phyloP scores from a whole-genome alignment of 2,113 vertebrate genomes.

The Lanius collurio region DNA sequence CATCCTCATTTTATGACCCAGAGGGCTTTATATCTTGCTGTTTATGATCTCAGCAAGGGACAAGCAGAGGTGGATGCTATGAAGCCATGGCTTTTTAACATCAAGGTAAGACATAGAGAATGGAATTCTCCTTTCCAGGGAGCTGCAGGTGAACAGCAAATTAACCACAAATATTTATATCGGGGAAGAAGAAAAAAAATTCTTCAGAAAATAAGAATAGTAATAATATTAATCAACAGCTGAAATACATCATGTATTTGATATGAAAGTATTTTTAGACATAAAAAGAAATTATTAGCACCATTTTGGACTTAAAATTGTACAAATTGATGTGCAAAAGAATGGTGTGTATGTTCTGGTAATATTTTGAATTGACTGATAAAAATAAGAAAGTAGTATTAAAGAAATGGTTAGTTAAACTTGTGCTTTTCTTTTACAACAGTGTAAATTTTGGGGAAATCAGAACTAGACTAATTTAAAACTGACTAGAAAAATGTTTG shows the following conservation, averaged over 20 bases:
- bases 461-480: background rate
- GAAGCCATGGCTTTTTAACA: conserved; percentile 97
- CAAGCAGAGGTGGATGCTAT: conserved; percentile 86
- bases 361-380: background rate
- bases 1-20: conserved; percentile 93
- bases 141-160: background rate
- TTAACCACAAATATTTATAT: background rate
- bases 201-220: background rate
- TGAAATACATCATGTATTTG: background rate
- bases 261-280: background rate
- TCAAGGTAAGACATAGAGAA: conserved; percentile 79
- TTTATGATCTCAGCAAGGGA: conserved; percentile 93
- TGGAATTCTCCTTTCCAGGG: background rate
- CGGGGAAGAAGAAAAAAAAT: background rate
- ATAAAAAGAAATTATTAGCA: background rate
- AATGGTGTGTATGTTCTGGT: background rate
- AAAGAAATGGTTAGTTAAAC: background rate
- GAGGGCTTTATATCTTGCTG: conserved; percentile 90
- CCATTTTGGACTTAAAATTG: background rate
- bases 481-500: background rate
- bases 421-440: background rate
- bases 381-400: background rate
- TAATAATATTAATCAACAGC: background rate
- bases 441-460: background rate
- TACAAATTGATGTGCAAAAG: background rate